Evolutionary conservation across 2,888 invertebrate species (phyloP), one percentile per base, ranked within the genome.

Genomic region (Rhagophthalmus giganteus): DNA sequence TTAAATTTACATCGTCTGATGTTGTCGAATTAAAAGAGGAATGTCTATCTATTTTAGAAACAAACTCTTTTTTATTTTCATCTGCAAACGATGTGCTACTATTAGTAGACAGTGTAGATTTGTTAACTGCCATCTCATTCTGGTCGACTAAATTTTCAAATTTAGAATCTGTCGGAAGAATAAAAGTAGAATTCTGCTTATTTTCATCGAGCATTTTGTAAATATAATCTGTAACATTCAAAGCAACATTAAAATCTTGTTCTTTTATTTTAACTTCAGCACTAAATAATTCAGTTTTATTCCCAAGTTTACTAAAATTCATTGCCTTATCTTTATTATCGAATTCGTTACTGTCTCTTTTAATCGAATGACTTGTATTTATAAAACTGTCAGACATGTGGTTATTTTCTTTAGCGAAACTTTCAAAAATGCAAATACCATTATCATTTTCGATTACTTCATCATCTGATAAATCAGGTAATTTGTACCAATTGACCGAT

Each of bases 391-490:
- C 20, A n/a, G 7, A 10, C 9, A 38, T 10, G 40, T 26, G 27
- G 12, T 35, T 31, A 13, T 11, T 31, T 24, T 58, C 53, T 30
- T 61, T 58, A 14, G 48, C 33, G 49, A 62, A 68, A 32, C 63
- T 63, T 61, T 69, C 69, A 55, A 55, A 67, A 48, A 62, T 61
- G 8, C 62, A 50, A 16, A 68, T 65, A 6, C 66, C 67, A 32
- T 61, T 65, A 7, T 62, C 46, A 7, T 42, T 54, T 44, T 39
- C 42, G 27, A 49, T 26, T 12, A 40, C 7, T 28, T 39, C 40
- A 24, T 12, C 24, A 32, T 42, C 30, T 5, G 32, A 44, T 12
- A 26, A 11, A 40, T 33, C 38, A 2, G 41, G 28, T 26, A 14
- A 27, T 33, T 28, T 14, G 10, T 20, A 13, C 12, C 12, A 12